These are phyloP conservation scores for Monochamus saltuarius DNA, from an alignment of 1,140 invertebrate genomes.

Conservation along the genomic window DNA sequence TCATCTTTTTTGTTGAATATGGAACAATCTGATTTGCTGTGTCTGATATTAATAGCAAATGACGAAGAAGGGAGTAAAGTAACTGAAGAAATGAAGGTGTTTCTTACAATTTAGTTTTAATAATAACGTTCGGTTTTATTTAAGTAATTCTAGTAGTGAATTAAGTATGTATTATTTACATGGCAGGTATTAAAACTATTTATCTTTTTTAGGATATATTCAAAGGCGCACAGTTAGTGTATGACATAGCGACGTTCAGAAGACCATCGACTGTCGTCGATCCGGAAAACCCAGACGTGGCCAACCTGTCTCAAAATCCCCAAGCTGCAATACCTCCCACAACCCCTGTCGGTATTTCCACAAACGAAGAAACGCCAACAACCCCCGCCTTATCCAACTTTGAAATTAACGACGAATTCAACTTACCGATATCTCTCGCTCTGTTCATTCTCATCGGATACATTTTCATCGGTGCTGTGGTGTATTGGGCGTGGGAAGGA, in stretches of 20 bases:
- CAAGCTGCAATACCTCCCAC: not conserved
- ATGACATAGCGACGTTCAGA: constrained; percentile 72
- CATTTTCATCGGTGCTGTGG: constrained; percentile 78
- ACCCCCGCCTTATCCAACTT: constrained; percentile 71
- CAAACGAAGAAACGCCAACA: constrained; percentile 54
- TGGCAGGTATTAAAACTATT: no score
- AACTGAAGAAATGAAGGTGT: no score
- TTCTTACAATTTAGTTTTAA: no score
- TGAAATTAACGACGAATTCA: constrained; percentile 89
- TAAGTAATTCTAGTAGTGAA: no score
- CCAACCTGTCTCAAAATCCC: constrained; percentile 50
- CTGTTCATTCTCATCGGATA: constrained; percentile 79
- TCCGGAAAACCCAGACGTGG: constrained; percentile 28
- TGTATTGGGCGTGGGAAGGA: constrained; percentile 75
- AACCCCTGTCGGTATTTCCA: no score
- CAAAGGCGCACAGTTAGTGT: constrained; percentile 77
- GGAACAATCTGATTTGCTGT: no score
- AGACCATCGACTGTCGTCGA: constrained; percentile 64
- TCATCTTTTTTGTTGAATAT: no score
- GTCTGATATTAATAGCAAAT: no score
- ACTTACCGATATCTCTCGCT: constrained; percentile 85
- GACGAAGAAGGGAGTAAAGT: no score
- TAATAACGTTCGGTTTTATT: no score
- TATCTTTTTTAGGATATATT: constrained; percentile 67
- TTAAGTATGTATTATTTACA: no score